Conservation (phyloP, 92 coral and sea anemone genomes). For the Zoanthus sociatus region DNA sequence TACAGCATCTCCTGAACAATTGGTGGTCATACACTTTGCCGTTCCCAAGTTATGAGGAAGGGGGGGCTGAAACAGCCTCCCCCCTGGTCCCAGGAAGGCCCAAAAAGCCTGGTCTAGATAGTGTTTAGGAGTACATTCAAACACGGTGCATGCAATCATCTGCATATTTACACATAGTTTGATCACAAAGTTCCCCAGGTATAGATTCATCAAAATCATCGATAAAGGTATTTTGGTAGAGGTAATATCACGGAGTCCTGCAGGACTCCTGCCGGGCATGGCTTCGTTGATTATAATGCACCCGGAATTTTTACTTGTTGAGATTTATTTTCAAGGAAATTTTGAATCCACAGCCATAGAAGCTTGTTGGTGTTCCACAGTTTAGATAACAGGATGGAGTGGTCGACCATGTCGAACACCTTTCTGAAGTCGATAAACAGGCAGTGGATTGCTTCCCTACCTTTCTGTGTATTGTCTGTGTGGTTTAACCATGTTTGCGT, state of each 20-base stretch:
- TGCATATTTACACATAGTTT: background rate
- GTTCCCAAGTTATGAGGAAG: too few species aligned
- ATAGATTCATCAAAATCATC: conserved; percentile 20
- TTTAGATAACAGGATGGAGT: background rate
- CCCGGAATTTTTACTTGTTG: too few species aligned
- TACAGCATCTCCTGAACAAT: too few species aligned
- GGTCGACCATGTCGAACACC: background rate
- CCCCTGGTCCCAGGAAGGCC: too few species aligned
- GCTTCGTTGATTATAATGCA: too few species aligned
- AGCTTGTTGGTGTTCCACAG: background rate
- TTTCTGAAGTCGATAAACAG: background rate
- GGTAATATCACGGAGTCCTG: too few species aligned
- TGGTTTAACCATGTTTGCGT: background rate
- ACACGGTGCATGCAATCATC: conserved; percentile 22
- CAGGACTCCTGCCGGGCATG: too few species aligned
- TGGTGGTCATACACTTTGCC: too few species aligned
- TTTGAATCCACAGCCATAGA: too few species aligned
- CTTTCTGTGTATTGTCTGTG: background rate
- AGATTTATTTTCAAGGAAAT: too few species aligned
- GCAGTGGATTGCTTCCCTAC: background rate
- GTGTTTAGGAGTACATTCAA: background rate
- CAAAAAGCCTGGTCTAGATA: too few species aligned
- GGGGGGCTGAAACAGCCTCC: too few species aligned
- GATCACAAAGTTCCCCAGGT: background rate
- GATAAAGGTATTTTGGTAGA: background rate